These are phyloP conservation scores for Amphiduros pacificus DNA, from an alignment of 2,888 invertebrate genomes.

Conservation along the genomic window DNA sequence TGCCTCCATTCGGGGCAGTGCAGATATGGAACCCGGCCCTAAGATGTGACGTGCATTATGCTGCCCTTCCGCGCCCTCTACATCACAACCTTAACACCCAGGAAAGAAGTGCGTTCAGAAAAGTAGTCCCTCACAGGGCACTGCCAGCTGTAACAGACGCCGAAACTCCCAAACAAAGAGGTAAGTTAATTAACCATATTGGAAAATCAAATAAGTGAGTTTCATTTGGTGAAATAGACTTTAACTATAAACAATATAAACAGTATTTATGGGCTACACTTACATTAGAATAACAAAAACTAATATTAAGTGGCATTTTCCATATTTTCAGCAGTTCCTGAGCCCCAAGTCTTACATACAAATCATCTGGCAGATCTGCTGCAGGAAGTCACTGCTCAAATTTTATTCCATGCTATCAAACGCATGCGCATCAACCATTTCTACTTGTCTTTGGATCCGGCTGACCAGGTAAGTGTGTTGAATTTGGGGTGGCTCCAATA, in stretches of 20 bases:
- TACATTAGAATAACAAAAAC: too few species aligned
- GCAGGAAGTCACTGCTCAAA: conserved; percentile 36
- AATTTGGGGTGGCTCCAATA: too few species aligned
- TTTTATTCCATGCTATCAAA: conserved; percentile 40
- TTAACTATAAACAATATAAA: too few species aligned
- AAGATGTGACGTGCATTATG: neutral
- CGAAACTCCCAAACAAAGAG: too few species aligned
- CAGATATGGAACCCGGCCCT: conserved; percentile 1
- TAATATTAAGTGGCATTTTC: neutral
- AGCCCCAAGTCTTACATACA: neutral
- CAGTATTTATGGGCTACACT: too few species aligned
- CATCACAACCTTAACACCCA: neutral
- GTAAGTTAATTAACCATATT: neutral
- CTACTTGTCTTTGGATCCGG: conserved; percentile 39
- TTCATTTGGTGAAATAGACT: too few species aligned
- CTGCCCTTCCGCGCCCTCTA: neutral
- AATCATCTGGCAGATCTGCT: conserved; percentile 10
- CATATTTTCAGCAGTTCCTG: neutral
- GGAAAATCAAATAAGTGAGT: neutral
- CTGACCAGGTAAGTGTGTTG: too few species aligned
- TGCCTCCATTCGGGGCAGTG: neutral
- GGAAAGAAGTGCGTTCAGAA: conserved; percentile 12
- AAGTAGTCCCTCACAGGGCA: conserved; percentile 7
- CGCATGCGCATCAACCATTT: conserved; percentile 42
- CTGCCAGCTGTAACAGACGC: too few species aligned